A percentile compares a stretch with the other conserved stretches of the same genome.
Evolutionary conservation across 2,797 vertebrate genomes (phyloP).

Genomic region (Bufotes viridis): DNA sequence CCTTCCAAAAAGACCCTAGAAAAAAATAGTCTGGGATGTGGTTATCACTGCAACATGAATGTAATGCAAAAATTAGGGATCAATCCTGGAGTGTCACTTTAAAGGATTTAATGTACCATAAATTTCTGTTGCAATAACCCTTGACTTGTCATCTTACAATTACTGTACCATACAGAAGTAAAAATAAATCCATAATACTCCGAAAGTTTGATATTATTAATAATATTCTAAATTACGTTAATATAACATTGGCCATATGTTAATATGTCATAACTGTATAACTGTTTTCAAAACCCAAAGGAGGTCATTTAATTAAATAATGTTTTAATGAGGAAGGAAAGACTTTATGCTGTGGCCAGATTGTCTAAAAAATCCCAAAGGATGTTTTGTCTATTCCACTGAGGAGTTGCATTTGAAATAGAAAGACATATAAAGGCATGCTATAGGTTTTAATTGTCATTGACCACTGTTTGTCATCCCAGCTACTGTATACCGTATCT

Average conservation of each 20-base stretch:
- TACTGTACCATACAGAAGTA: neutral
- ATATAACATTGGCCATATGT: neutral
- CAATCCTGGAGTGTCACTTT: too few species aligned
- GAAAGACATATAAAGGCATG: slow-evolving; percentile 36
- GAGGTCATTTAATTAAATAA: slow-evolving; percentile 18
- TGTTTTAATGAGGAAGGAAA: slow-evolving; percentile 36
- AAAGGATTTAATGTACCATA: too few species aligned
- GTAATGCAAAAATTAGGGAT: too few species aligned
- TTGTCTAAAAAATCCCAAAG: slow-evolving; percentile 23
- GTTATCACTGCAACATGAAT: too few species aligned
- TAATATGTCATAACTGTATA: neutral
- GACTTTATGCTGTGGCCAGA: neutral
- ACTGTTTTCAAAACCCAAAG: neutral
- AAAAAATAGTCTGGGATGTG: too few species aligned
- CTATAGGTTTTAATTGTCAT: neutral
- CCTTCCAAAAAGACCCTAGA: too few species aligned
- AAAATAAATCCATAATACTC: neutral
- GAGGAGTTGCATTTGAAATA: neutral
- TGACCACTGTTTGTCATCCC: neutral
- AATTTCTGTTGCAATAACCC: too few species aligned
- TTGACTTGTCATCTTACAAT: too few species aligned
- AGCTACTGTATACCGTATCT: neutral
- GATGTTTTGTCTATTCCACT: slow-evolving; percentile 2
- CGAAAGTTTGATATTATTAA: neutral
- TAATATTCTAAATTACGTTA: neutral